A percentile compares a stretch with the other conserved stretches of the same genome.
phyloP scores from a whole-genome alignment of 2,888 invertebrate species.

The Linyphia triangularis region DNA sequence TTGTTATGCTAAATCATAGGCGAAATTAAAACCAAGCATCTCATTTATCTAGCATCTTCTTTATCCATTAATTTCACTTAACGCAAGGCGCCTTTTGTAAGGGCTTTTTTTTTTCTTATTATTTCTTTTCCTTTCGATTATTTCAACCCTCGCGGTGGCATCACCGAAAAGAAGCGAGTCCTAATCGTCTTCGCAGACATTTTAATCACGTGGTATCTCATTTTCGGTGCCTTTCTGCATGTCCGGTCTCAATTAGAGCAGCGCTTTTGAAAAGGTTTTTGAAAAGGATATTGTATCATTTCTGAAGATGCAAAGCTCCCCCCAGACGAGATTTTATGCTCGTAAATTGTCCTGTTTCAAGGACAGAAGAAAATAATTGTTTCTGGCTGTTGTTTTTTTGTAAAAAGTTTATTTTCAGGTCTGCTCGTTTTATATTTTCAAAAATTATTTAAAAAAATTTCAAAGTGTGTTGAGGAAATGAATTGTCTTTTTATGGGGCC shows the following conservation, averaged over 20 bases:
- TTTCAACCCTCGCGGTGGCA: not conserved
- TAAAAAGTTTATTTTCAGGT: not conserved
- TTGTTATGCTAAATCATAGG: slow-evolving; percentile 42
- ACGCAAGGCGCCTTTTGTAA: slow-evolving; percentile 1
- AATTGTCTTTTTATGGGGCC: too few relatives aligned
- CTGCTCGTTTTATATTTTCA: too few relatives aligned
- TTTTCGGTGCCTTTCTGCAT: slow-evolving; percentile 31
- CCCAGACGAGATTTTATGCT: not conserved
- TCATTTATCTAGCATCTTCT: slow-evolving; percentile 35
- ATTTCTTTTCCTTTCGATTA: slow-evolving; percentile 8
- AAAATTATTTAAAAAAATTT: too few relatives aligned
- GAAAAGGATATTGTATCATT: not conserved
- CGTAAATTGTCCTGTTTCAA: not conserved
- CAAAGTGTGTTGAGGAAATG: too few relatives aligned
- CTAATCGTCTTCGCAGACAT: slow-evolving; percentile 33
- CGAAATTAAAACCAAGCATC: slow-evolving; percentile 52
- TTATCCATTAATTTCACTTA: slow-evolving; percentile 63
- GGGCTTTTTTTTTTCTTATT: not conserved
- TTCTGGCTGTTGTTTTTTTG: not conserved
- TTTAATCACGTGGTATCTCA: slow-evolving; percentile 56
- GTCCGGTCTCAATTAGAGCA: slow-evolving; percentile 41
- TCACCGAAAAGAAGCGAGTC: not conserved
- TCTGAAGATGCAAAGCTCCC: not conserved
- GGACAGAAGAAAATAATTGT: not conserved
- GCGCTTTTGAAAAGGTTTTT: slow-evolving; percentile 6